Base-by-base conservation (phyloP, 1,140 invertebrate genomes). In the Alviniconcha marisindica region DNA sequence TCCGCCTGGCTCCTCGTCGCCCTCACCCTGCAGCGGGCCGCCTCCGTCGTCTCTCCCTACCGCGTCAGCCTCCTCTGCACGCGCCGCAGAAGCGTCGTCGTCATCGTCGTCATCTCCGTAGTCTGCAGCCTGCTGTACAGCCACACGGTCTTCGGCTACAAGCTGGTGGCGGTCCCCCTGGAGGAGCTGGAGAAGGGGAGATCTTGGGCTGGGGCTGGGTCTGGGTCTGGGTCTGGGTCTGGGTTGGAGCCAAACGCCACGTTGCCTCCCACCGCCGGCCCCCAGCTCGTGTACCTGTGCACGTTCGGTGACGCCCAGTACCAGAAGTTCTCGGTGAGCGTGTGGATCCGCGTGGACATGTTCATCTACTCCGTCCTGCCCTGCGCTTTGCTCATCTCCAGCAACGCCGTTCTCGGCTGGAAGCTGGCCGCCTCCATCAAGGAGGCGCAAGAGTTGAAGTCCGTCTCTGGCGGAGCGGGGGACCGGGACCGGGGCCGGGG, bases 1-100 rank as follows among this genome's bases (percentile, higher is more conserved):
- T 85, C 87, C 4, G 83, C 87, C 76, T 87, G 86, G 86, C 48
- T 87, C 48, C 71, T 87, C 54, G 86, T 85, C 40, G 83, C 81
- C 48, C 56, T 87, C 3, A 86, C 86, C 15, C 33, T 84, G 38
- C 82, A 87, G 48, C 74, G 84, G 40, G 81, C 86, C 28, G 71
- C 83, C 42, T 56, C 81, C 10, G 82, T 88, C 0, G 77, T 31
- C 18, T 78, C 38, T 12, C 82, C 81, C 5, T 73, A 84, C 42
- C 60, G 73, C n/a, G 81, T 82, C n/a, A 69, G 71, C 33, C 51
- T 77, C 1, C 33, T 79, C 28, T 83, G 81, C 56, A 88, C 66
- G 3, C 81, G 33, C 5, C 80, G 28, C 24, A 48, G 31, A n/a
- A 78, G 82, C 10, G n/a, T 71, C 15, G 51, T 73, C 21, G 77